Conservation (phyloP, 2,888 invertebrate species). For the Habroteleia sp. region DNA sequence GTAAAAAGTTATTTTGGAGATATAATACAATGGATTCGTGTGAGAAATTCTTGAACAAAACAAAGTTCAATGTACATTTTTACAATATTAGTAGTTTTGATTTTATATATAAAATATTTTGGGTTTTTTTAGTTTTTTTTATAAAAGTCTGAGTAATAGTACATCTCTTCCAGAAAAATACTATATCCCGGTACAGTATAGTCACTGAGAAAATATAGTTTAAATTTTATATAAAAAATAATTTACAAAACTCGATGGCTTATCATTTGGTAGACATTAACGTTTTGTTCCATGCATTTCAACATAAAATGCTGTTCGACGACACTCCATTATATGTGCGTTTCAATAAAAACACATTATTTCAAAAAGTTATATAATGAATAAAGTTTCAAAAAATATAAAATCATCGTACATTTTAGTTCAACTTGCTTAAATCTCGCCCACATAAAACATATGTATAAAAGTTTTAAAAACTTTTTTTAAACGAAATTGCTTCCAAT, state of each 20-base stretch:
- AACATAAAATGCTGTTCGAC: conserved; percentile 16
- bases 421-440: conserved; percentile 8
- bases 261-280: not conserved
- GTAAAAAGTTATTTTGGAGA: conserved; percentile 8
- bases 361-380: conserved; percentile 5
- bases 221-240: conserved; percentile 14
- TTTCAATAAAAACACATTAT: conserved; percentile 1
- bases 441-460: conserved; percentile 12
- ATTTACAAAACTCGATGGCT: not conserved
- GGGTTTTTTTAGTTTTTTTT: too few relatives aligned
- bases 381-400: too few relatives aligned
- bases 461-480: conserved; percentile 5
- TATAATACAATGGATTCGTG: conserved; percentile 38
- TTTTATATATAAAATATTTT: not conserved
- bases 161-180: conserved; percentile 8
- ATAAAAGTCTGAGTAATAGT: not conserved
- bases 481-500: not conserved
- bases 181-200: conserved; percentile 1
- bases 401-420: conserved; percentile 17
- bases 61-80: conserved; percentile 38
- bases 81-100: conserved; percentile 21
- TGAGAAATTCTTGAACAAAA: conserved; percentile 1
- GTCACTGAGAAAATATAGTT: conserved; percentile 14
- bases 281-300: not conserved
- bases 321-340: conserved; percentile 33